Evolutionary conservation across 1,140 invertebrate species (phyloP).

Genomic region (Zaprionus lachaisei): DNA sequence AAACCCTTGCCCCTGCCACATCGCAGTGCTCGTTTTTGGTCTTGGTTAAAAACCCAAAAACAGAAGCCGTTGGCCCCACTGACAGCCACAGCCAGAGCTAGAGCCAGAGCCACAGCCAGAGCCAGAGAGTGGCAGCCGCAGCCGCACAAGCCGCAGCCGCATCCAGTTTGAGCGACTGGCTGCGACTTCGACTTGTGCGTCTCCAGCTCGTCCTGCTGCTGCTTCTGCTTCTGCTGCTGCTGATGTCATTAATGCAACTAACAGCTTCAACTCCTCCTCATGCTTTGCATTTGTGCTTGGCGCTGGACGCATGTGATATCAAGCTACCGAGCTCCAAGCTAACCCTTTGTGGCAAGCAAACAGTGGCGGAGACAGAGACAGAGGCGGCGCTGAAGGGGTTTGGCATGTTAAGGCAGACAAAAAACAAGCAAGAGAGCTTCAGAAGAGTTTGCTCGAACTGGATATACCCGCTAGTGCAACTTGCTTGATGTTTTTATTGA

Average conservation of each 20-base stretch:
- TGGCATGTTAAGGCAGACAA: constrained; percentile 13
- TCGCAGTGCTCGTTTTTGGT: not conserved
- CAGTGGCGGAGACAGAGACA: constrained; percentile 6
- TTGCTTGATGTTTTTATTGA: no score
- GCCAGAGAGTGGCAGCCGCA: constrained; percentile 25
- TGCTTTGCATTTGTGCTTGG: constrained; percentile 61
- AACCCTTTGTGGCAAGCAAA: constrained; percentile 39
- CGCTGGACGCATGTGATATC: constrained; percentile 62
- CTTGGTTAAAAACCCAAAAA: not conserved
- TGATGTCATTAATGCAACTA: constrained; percentile 81
- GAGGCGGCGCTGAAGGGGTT: no score
- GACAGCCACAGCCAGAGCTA: constrained; percentile 50
- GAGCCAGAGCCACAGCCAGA: constrained; percentile 25
- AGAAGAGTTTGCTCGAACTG: no score
- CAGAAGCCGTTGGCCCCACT: constrained; percentile 41
- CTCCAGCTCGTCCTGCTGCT: constrained; percentile 25
- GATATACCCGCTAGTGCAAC: no score
- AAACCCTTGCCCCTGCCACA: no score
- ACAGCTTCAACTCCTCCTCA: constrained; percentile 29
- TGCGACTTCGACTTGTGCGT: constrained; percentile 75
- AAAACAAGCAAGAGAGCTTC: constrained; percentile 19
- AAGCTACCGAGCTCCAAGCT: not conserved
- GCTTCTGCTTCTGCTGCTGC: constrained; percentile 27
- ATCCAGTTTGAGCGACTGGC: constrained; percentile 72
- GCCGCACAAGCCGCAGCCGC: constrained; percentile 28